These are phyloP conservation scores for Dichetophora obliterata DNA, from an alignment of 2,888 invertebrate species.

Conservation along the genomic window DNA sequence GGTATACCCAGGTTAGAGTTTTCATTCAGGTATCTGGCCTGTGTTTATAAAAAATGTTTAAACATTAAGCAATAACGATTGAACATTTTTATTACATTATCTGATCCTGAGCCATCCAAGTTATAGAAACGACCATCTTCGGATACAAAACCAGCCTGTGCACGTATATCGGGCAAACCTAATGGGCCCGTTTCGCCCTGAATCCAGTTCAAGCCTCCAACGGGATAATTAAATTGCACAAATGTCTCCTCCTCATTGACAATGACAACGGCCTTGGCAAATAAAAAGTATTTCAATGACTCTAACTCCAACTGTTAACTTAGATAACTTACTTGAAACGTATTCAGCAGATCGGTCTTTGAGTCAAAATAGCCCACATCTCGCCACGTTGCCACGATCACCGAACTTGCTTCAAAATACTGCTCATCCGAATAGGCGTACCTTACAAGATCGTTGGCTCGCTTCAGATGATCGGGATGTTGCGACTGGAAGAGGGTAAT, in stretches of 20 bases:
- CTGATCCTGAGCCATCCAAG: conserved; percentile 91
- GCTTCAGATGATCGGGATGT: conserved; percentile 74
- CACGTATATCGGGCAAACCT: conserved; percentile 88
- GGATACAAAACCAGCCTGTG: conserved; percentile 92
- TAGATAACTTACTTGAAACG: conserved; percentile 80
- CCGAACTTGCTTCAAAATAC: conserved; percentile 81
- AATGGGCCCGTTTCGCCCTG: conserved; percentile 82
- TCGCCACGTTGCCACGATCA: conserved; percentile 92
- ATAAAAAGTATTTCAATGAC: too few species aligned
- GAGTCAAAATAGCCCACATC: conserved; percentile 82
- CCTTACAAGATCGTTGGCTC: conserved; percentile 80
- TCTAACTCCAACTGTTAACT: too few species aligned
- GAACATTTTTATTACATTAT: conserved; percentile 74
- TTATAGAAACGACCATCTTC: conserved; percentile 83
- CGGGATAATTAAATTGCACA: conserved; percentile 88
- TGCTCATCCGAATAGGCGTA: conserved; percentile 79
- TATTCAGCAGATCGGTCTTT: conserved; percentile 81
- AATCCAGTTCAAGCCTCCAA: conserved; percentile 92
- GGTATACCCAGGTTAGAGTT: conserved; percentile 88
- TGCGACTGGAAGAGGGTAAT: conserved; percentile 82
- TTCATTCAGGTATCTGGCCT: conserved; percentile 73
- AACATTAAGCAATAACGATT: neutral
- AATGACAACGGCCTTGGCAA: conserved; percentile 62
- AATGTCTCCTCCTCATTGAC: conserved; percentile 76
- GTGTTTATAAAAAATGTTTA: conserved; percentile 14